Percentiles rank a stretch among this genome's conserved stretches.
Evolutionary conservation across 2,888 invertebrate species (phyloP).

Genomic region (Drosophila greeni): DNA sequence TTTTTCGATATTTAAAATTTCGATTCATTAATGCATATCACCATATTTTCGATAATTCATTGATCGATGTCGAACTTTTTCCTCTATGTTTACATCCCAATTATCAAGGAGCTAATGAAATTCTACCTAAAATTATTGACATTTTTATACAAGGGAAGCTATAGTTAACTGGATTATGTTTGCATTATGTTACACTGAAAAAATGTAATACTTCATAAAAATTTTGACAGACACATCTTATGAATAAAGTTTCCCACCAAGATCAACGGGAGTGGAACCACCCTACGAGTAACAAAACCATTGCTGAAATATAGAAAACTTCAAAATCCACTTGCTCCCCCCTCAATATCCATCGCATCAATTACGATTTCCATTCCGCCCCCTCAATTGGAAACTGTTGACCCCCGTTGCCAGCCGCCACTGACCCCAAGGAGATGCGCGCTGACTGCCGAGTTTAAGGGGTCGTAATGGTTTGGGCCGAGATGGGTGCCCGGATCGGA

Average conservation of each 20-base stretch:
- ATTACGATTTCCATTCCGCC: slow-evolving; percentile 47
- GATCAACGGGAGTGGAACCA: background rate
- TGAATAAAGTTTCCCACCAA: background rate
- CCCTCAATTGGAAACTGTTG: slow-evolving; percentile 57
- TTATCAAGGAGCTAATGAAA: background rate
- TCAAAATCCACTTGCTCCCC: slow-evolving; percentile 26
- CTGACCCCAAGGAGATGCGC: slow-evolving; percentile 50
- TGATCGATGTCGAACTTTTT: background rate
- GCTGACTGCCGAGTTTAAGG: slow-evolving; percentile 8
- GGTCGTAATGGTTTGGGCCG: slow-evolving; percentile 1
- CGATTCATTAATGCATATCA: background rate
- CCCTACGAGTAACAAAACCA: background rate
- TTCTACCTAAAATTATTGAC: too few relatives aligned
- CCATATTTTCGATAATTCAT: background rate
- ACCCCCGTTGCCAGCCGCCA: slow-evolving; percentile 45
- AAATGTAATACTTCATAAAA: background rate
- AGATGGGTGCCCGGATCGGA: background rate
- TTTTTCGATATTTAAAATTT: background rate
- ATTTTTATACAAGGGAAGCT: too few relatives aligned
- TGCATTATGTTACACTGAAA: background rate
- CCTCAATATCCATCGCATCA: slow-evolving; percentile 32
- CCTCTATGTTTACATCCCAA: background rate
- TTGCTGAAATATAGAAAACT: slow-evolving; percentile 15
- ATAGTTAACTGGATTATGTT: too few relatives aligned
- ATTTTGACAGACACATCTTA: background rate